These are phyloP conservation scores for Drosophila cracens DNA, from an alignment of 2,888 invertebrate species.

Conservation along the genomic window DNA sequence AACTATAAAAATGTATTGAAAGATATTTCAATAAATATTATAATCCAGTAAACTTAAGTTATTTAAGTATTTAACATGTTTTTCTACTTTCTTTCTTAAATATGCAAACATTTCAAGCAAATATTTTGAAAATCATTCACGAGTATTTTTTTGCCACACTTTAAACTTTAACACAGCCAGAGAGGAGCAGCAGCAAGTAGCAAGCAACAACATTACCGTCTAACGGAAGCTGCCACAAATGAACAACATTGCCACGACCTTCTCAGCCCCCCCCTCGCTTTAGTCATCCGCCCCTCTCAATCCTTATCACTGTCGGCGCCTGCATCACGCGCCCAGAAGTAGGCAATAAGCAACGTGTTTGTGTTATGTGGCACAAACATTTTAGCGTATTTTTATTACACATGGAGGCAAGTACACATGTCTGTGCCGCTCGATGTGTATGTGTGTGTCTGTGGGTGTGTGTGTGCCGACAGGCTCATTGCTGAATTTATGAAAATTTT, in stretches of 20 bases:
- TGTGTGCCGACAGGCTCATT: constrained; percentile 71
- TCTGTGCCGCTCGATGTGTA: constrained; percentile 8
- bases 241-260: constrained; percentile 65
- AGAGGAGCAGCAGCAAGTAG: constrained; percentile 4
- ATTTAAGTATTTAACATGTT: not conserved
- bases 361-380: constrained; percentile 77
- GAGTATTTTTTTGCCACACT: not conserved
- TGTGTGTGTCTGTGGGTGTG: constrained; percentile 20
- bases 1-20: not conserved
- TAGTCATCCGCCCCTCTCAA: not conserved
- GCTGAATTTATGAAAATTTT: constrained; percentile 79
- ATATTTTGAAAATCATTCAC: not conserved
- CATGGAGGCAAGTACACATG: constrained; percentile 46
- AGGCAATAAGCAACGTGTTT: constrained; percentile 80
- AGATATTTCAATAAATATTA: too few relatives aligned
- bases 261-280: not conserved
- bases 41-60: not conserved
- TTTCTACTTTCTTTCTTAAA: not conserved
- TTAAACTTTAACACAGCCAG: constrained; percentile 47
- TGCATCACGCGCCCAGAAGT: constrained; percentile 64
- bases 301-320: constrained; percentile 8
- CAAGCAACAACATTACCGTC: constrained; percentile 48
- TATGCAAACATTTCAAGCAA: not conserved
- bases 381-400: constrained; percentile 81
- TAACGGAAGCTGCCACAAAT: constrained; percentile 70